Conservation (phyloP, 2,888 invertebrate species). For the Xestia rhomboidea region DNA sequence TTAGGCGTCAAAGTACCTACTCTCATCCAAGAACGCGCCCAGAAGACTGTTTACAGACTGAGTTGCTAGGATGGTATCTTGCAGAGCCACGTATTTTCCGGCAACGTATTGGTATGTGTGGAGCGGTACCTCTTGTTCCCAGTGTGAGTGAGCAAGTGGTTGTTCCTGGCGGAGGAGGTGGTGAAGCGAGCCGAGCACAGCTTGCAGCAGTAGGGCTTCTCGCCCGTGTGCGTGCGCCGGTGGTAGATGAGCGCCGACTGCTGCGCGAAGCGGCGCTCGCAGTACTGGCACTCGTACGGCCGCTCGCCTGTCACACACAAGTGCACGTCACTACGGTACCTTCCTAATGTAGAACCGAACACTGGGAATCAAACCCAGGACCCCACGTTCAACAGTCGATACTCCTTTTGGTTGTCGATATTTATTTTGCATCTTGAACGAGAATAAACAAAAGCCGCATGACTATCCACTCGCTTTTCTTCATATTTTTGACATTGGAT, state of each 20-base stretch:
- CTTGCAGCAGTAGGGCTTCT: slow-evolving; percentile 89
- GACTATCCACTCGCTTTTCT: neutral
- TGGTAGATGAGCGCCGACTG: slow-evolving; percentile 89
- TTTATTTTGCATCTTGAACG: neutral
- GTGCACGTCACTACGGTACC: neutral
- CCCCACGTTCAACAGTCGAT: neutral
- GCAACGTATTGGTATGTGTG: neutral
- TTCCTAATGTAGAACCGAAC: neutral
- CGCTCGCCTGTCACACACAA: slow-evolving; percentile 79
- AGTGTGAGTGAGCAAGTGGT: slow-evolving; percentile 87
- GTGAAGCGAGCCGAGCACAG: slow-evolving; percentile 86
- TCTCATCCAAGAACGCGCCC: no score
- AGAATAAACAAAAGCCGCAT: neutral
- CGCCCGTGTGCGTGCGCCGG: slow-evolving; percentile 89
- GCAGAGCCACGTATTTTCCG: neutral
- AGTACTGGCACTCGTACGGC: slow-evolving; percentile 88
- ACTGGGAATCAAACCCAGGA: neutral
- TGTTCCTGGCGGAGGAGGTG: slow-evolving; percentile 88
- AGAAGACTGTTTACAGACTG: neutral
- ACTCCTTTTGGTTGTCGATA: neutral
- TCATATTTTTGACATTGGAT: neutral
- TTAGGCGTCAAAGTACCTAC: no score
- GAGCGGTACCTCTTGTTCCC: slow-evolving; percentile 86
- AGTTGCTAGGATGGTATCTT: neutral
- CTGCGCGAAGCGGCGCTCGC: slow-evolving; percentile 88